Percentiles rank a stretch among this genome's conserved stretches.
phyloP scores from a whole-genome alignment of 2,113 vertebrate species.

The Crocuta crocuta region DNA sequence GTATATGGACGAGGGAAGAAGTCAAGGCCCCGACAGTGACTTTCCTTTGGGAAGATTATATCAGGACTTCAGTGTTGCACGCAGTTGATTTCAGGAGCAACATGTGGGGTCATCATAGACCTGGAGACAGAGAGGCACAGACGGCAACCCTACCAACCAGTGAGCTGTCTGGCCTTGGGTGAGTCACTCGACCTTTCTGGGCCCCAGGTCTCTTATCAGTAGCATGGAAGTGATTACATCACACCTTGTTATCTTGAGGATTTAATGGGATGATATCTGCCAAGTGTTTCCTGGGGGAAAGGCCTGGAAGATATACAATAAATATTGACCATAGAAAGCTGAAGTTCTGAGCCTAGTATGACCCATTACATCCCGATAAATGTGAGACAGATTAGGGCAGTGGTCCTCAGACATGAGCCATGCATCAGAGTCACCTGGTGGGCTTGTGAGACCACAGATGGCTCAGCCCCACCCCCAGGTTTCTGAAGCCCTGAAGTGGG shows the following conservation, averaged over 20 bases:
- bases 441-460: not conserved
- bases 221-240: not conserved
- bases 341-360: not conserved
- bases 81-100: not conserved
- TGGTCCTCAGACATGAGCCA: not conserved
- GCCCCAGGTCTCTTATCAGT: not conserved
- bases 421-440: not conserved
- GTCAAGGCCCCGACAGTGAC: not conserved
- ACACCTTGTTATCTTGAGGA: not conserved
- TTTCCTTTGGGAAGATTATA: not conserved
- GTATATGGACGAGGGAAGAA: not conserved
- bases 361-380: not conserved
- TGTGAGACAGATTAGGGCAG: not conserved
- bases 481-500: not conserved
- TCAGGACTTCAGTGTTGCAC: too few species aligned
- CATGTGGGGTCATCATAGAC: rapidly evolving
- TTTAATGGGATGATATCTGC: not conserved
- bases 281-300: not conserved
- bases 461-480: not conserved
- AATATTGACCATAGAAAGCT: not conserved
- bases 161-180: not conserved
- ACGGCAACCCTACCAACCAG: not conserved
- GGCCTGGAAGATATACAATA: not conserved
- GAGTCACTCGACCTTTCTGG: not conserved
- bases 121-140: not conserved